phyloP scores from a whole-genome alignment of 2,113 vertebrate genomes.

The Hystrix brachyura region DNA sequence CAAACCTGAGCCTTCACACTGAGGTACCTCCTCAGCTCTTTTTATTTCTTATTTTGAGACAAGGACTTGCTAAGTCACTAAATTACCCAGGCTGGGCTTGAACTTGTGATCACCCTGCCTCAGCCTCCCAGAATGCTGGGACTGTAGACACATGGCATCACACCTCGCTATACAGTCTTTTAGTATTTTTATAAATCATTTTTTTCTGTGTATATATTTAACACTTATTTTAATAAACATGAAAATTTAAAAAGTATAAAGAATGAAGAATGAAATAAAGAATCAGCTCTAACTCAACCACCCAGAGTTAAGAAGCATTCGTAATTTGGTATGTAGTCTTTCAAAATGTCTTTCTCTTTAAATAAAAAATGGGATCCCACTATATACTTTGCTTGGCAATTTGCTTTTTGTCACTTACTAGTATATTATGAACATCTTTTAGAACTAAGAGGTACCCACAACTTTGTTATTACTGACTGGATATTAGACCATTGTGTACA shows the following conservation, averaged over 20 bases:
- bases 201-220: not conserved
- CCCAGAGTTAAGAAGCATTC: not conserved
- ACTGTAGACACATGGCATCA: not conserved
- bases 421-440: not conserved
- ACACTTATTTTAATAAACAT: not conserved
- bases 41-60: not conserved
- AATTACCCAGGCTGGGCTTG: too few species aligned
- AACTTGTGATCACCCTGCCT: not conserved
- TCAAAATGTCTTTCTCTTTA: not conserved
- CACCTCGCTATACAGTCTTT: not conserved
- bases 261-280: conserved; percentile 4
- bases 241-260: not conserved
- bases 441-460: not conserved
- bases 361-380: not conserved
- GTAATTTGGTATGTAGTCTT: not conserved
- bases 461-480: not conserved
- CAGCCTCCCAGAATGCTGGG: not conserved
- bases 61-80: not conserved
- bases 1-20: not conserved
- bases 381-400: not conserved
- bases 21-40: not conserved
- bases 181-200: not conserved
- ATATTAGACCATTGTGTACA: not conserved
- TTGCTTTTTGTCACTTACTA: conserved; percentile 50
- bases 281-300: not conserved